phyloP scores from a whole-genome alignment of 1,140 invertebrate species.

The Diploscapter pachys region DNA sequence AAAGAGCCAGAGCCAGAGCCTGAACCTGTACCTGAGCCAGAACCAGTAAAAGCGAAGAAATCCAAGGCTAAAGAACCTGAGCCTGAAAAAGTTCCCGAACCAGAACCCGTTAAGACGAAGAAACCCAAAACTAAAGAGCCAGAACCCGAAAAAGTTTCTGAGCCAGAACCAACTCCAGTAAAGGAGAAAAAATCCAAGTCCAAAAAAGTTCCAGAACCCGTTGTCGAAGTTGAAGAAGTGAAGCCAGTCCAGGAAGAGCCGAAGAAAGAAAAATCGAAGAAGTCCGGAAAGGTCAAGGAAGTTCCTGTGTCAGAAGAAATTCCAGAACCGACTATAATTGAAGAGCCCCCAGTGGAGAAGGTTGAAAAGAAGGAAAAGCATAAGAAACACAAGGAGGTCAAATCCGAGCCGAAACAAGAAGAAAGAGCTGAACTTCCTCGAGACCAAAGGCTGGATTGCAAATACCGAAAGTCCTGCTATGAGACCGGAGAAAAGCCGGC shows the following conservation, averaged over 20 bases:
- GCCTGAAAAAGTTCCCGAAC: constrained; percentile 11
- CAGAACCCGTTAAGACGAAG: neutral
- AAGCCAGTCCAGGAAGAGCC: neutral
- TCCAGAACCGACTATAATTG: neutral
- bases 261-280: constrained; percentile 1
- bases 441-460: neutral
- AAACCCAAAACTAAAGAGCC: neutral
- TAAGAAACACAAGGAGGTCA: constrained; percentile 12
- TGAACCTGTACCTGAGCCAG: constrained; percentile 21
- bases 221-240: neutral
- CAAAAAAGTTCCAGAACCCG: neutral
- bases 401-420: neutral
- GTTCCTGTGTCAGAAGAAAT: neutral
- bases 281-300: neutral
- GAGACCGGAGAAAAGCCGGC: constrained; percentile 40
- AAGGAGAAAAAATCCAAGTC: neutral
- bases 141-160: neutral
- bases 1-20: neutral
- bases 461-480: constrained; percentile 42
- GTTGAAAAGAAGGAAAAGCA: constrained; percentile 4
- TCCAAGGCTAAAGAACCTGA: constrained; percentile 7
- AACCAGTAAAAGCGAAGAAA: neutral
- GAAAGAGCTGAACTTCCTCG: neutral
- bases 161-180: neutral
- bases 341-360: neutral